Evolutionary conservation across 2,797 vertebrate species (phyloP).

Genomic region (Malurus leucopterus): DNA sequence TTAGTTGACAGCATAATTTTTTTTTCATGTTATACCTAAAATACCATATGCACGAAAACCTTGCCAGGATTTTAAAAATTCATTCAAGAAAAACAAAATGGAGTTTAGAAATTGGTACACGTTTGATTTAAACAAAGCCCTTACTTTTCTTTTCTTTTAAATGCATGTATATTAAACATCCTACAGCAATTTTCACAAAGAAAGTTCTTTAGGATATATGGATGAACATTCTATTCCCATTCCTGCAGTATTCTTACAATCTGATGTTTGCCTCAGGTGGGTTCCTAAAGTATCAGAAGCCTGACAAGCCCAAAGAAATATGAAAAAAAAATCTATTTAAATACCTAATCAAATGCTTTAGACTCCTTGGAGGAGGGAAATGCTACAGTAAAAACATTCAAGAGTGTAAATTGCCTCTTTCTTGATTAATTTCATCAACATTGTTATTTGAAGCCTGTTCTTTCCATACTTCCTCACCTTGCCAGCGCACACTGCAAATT

Average conservation of each 20-base stretch:
- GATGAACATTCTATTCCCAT: background rate
- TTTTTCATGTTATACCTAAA: background rate
- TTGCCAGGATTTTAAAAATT: background rate
- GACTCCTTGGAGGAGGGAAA: background rate
- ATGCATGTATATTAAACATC: background rate
- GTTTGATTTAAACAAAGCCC: background rate
- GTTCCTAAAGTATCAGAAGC: background rate
- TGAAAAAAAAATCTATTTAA: background rate
- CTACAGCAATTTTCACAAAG: background rate
- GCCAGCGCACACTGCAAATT: background rate
- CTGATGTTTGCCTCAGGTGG: background rate
- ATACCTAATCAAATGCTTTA: background rate
- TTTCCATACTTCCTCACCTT: background rate
- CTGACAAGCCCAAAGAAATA: background rate
- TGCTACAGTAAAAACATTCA: background rate
- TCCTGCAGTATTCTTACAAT: background rate
- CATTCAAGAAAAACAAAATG: background rate
- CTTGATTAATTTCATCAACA: background rate
- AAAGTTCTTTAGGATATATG: background rate
- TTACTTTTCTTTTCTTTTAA: background rate
- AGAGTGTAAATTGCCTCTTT: background rate
- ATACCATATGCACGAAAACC: background rate
- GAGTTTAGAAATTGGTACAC: background rate
- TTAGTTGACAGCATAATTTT: background rate
- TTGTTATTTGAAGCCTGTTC: background rate